Conservation (phyloP, 2,113 vertebrate species). For the Hipposideros armiger region DNA sequence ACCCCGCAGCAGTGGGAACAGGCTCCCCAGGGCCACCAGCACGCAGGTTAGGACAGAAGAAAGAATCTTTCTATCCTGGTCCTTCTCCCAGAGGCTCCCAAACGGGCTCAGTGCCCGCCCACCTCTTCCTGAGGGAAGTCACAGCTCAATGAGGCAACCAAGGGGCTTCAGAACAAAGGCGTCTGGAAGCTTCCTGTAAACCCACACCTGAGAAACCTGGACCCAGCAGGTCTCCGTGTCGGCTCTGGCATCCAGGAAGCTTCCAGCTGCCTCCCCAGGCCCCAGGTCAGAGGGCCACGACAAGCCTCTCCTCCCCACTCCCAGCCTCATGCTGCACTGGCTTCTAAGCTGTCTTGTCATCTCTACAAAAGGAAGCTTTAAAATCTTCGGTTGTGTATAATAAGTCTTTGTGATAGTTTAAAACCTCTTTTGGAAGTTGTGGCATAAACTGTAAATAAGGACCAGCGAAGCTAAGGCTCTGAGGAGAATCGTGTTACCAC, state of each 20-base stretch:
- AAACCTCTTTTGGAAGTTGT: constrained; percentile 3
- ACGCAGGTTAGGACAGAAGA: too few species aligned
- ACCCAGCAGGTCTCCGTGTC: not conserved
- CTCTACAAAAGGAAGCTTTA: not conserved
- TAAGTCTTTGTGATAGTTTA: not conserved
- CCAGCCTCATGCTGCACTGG: rapidly evolving
- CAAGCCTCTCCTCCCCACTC: rapidly evolving
- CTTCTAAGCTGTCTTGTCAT: not conserved
- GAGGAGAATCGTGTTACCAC: constrained; percentile 4
- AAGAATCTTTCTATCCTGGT: not conserved
- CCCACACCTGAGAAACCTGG: not conserved
- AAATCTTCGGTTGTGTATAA: not conserved
- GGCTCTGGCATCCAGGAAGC: not conserved
- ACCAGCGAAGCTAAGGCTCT: not conserved
- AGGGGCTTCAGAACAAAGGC: not conserved
- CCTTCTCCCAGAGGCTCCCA: not conserved
- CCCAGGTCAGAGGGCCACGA: rapidly evolving
- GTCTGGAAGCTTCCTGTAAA: not conserved
- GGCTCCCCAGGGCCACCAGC: not conserved
- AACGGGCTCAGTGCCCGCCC: not conserved
- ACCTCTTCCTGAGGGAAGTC: not conserved
- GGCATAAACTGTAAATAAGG: constrained; percentile 38
- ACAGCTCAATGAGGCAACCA: not conserved
- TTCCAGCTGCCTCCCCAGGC: not conserved
- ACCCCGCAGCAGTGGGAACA: rapidly evolving